Evolutionary conservation across 1,140 invertebrate genomes (phyloP), one percentile per base, ranked within the genome.

Genomic region (Papilio helenus): DNA sequence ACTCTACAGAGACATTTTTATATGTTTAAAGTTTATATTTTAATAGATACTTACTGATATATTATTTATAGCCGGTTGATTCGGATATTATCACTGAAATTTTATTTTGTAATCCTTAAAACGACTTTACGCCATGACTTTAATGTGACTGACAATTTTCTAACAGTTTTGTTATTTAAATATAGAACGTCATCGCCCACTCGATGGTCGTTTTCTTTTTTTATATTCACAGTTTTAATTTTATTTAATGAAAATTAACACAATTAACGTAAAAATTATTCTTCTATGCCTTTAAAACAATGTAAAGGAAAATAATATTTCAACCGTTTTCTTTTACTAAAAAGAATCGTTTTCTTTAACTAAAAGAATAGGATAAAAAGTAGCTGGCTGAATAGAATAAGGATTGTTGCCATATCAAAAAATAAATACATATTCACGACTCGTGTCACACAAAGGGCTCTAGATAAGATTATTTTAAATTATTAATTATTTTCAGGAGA

Each of bases 91-190:
- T 87, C 89, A 94, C 92, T 92, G 89, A 92, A 93, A 92, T 94
- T 94, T 94, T 93, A 94, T 94, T 94, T 94, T 94, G 92, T 93
- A 92, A 94, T 91, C 89, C 91, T 80, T 89, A 82, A 92, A 90
- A 80, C 85, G 84, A 23, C 79, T 77, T 79, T 88, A 83, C 80
- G 80, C 72, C 84, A 82, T 89, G 82, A 79, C 79, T 81, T 86
- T 86, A 86, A 89, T 82, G 82, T 83, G 87, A 89, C 84, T 92
- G 91, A 86, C 90, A 89, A 88, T 83, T 86, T 80, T 76, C 55
- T 76, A 72, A 65, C 80, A 39, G 73, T 55, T 72, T 80, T 84
- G 3, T 44, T 76, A 72, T 86, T 91, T 84, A 76, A 88, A 89
- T 85, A 84, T 79, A 68, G 90, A 91, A 91, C 79, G 46, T 65